Conservation (phyloP, 2,113 vertebrate genomes). For the Corythornis vintsioides region DNA sequence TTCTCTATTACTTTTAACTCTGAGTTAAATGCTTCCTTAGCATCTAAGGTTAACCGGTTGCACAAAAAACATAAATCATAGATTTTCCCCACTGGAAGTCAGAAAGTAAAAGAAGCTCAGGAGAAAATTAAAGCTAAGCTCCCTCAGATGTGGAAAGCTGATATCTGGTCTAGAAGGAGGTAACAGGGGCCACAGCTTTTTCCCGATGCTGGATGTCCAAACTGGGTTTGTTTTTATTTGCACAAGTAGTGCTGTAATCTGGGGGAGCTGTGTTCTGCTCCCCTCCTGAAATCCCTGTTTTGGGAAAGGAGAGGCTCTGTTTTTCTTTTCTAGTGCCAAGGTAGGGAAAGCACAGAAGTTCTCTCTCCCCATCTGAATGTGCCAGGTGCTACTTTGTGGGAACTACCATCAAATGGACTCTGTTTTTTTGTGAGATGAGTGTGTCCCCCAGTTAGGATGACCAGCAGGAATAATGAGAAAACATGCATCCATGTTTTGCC, state of each 20-base stretch:
- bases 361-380: rapidly evolving
- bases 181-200: background rate
- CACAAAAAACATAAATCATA: background rate
- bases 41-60: background rate
- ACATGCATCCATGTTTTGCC: background rate
- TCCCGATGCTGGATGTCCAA: background rate
- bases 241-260: background rate
- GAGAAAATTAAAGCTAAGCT: background rate
- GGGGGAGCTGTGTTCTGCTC: background rate
- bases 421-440: background rate
- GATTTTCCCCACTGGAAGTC: background rate
- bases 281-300: background rate
- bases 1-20: background rate
- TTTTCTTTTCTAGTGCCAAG: rapidly evolving
- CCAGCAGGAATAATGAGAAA: rapidly evolving
- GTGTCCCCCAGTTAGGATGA: background rate
- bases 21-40: background rate
- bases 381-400: background rate
- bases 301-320: background rate
- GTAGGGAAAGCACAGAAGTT: background rate
- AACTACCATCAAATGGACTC: rapidly evolving
- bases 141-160: rapidly evolving
- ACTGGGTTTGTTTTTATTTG: background rate
- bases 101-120: background rate
- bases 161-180: background rate